Conservation (phyloP, 2,113 vertebrate genomes). For the Trogon surrucura region DNA sequence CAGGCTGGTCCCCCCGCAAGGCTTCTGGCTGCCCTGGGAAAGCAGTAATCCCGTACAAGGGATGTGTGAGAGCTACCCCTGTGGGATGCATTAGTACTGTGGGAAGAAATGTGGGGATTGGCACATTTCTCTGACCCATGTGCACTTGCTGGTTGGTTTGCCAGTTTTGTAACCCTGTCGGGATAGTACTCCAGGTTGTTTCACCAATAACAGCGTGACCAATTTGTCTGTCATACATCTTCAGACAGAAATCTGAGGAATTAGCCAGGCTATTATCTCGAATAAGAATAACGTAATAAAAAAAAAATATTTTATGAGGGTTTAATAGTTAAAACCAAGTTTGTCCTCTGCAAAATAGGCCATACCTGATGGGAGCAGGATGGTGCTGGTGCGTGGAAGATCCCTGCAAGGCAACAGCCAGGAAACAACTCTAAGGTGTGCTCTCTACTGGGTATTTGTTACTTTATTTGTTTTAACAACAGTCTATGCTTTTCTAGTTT, state of each 20-base stretch:
- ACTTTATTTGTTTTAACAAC: background rate
- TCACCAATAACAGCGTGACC: background rate
- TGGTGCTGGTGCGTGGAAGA: background rate
- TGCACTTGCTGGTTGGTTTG: background rate
- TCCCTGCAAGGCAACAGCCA: background rate
- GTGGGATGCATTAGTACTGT: background rate
- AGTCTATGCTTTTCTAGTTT: background rate
- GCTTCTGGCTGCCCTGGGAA: background rate
- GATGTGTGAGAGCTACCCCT: rapidly evolving
- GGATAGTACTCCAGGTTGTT: background rate
- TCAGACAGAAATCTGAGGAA: background rate
- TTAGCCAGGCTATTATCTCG: background rate
- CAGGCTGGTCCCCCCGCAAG: rapidly evolving
- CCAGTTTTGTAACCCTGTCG: background rate
- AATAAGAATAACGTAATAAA: background rate
- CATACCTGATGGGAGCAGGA: background rate
- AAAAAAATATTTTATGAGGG: background rate
- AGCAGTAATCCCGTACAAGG: background rate
- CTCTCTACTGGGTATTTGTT: background rate
- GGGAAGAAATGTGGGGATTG: background rate
- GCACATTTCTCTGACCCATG: rapidly evolving
- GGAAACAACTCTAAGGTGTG: background rate
- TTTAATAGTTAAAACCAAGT: background rate
- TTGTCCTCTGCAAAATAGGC: background rate
- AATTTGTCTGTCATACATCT: background rate